Evolutionary conservation across 1,140 invertebrate species (phyloP), one percentile per base, ranked within the genome.

Genomic region (Nautilus pompilius): DNA sequence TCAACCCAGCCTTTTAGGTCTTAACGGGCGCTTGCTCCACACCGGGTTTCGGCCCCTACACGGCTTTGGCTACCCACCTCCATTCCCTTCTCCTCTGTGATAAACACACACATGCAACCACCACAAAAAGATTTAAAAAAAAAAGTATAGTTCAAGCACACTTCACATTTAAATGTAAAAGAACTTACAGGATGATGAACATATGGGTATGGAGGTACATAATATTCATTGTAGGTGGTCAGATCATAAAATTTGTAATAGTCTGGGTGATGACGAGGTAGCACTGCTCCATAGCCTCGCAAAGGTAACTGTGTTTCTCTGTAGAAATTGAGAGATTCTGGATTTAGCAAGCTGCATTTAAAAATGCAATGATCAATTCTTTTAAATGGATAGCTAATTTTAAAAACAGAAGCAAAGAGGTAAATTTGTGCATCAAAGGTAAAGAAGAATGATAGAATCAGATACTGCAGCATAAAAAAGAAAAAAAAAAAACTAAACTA

Each of bases 221-320:
- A 82, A 54, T 80, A 78, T 28, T 73, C 67, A 60, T 54, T 74
- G 64, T 82, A 71, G 45, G 78, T 81, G 8, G 77, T 79, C 48
- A 79, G 74, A 51, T 76, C 56, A 58, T 80, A 71, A 53, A 71
- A 67, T 68, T 77, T 78, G 48, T 77, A 72, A 49, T 79, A 71
- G 22, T 78, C 79, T 30, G 71, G 72, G 59, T 75, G 69, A 57
- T 82, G 79, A 30, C 63, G 65, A 10, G 80, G 80, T 51, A 81
- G 65, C 5, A 78, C 71, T 36, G 77, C 70, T 4, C 73, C 75
- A 69, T 65, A 74, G 8, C 73, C 76, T 56, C 59, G 56, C 32
- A 76, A 66, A 10, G 77, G 80, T 28, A 68, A 61, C 5, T 71
- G 70, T 49, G 69, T 73, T 26, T 80, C 74, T 66, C 79, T 79